Conservation (phyloP, 2,113 vertebrate genomes). For the Siniperca chuatsi region DNA sequence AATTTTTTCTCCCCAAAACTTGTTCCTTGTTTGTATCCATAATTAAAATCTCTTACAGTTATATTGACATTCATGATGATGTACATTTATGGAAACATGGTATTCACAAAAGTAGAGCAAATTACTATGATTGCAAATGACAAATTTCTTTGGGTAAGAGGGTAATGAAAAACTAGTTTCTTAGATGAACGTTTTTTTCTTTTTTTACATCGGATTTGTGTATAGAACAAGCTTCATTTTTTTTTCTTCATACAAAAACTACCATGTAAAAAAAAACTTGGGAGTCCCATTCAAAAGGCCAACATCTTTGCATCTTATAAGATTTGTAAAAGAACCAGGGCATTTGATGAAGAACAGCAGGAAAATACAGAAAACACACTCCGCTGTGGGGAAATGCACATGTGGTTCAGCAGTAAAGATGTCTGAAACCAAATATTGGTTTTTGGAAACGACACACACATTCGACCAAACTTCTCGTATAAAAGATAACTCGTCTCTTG, state of each 20-base stretch:
- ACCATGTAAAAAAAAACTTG: conserved; percentile 64
- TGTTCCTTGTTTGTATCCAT: conserved; percentile 82
- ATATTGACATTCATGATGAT: conserved; percentile 90
- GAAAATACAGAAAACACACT: conserved; percentile 43
- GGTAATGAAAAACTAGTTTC: conserved; percentile 79
- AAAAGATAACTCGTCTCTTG: conserved; percentile 67
- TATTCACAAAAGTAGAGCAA: conserved; percentile 86
- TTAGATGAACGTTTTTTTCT: conserved; percentile 67
- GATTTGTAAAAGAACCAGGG: conserved; percentile 55
- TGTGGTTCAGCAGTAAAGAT: conserved; percentile 54
- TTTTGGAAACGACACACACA: conserved; percentile 62
- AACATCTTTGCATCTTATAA: conserved; percentile 67
- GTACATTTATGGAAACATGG: conserved; percentile 83
- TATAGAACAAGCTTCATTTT: conserved; percentile 80
- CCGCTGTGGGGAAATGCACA: conserved; percentile 33
- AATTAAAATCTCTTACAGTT: conserved; percentile 90
- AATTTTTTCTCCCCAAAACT: conserved; percentile 75
- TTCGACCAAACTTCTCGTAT: conserved; percentile 48
- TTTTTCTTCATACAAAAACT: conserved; percentile 84
- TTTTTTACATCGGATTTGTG: conserved; percentile 81
- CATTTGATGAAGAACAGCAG: conserved; percentile 40
- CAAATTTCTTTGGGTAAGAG: conserved; percentile 90
- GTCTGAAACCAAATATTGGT: conserved; percentile 67
- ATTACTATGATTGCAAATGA: conserved; percentile 84
- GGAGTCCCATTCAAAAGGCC: conserved; percentile 79